Conservation (phyloP, 2,888 invertebrate species). For the Aphodius sticticus region DNA sequence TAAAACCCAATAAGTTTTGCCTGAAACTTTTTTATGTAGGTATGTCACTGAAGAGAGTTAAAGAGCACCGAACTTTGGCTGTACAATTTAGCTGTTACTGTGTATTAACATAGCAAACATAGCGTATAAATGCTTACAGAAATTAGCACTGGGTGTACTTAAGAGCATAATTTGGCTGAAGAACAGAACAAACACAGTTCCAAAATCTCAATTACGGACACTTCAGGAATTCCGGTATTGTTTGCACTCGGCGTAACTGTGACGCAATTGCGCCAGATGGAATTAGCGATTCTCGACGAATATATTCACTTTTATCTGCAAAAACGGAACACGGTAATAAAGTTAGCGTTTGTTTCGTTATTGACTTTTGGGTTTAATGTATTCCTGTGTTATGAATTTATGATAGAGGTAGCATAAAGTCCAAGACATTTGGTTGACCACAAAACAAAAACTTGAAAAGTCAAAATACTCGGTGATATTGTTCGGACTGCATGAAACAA, state of each 20-base stretch:
- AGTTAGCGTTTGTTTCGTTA: not conserved
- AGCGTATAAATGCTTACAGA: not conserved
- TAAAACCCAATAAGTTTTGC: no score
- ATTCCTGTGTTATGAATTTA: no score
- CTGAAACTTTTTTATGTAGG: no score
- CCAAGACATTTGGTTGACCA: no score
- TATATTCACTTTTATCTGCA: not conserved
- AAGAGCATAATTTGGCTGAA: not conserved
- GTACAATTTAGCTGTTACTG: not conserved
- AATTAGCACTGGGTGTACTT: not conserved
- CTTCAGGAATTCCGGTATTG: not conserved
- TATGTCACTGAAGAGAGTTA: no score
- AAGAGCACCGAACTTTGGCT: not conserved
- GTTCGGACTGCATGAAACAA: no score
- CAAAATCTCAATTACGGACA: not conserved
- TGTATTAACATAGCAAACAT: not conserved
- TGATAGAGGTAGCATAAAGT: no score
- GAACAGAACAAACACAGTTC: not conserved
- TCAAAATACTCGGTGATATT: not conserved
- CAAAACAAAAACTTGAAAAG: not conserved
- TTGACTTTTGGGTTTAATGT: not conserved
- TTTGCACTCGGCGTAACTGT: not conserved
- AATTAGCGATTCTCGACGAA: not conserved
- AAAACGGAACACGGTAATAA: not conserved
- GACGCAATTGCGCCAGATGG: not conserved